Conservation (phyloP, 1,140 invertebrate genomes). For the Trichomalopsis sarcophagae region DNA sequence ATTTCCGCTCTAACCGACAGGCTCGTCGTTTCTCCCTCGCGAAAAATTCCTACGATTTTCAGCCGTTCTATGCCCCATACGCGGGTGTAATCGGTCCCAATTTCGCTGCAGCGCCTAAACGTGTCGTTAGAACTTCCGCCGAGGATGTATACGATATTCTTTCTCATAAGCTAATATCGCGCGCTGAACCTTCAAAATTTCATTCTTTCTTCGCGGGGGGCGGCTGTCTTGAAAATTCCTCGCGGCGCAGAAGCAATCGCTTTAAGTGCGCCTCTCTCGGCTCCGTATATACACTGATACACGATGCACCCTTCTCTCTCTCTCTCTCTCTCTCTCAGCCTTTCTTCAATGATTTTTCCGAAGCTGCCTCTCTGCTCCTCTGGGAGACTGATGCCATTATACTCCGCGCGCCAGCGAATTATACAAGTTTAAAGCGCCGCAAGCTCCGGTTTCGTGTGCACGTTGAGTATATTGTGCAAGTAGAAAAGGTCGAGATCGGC, state of each 20-base stretch:
- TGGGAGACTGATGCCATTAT: neutral
- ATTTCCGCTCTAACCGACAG: constrained; percentile 65
- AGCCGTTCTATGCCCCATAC: neutral
- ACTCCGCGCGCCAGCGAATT: neutral
- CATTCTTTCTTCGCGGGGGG: neutral
- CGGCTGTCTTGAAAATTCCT: constrained; percentile 29
- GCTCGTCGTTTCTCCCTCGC: neutral
- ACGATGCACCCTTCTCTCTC: neutral
- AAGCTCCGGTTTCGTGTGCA: neutral
- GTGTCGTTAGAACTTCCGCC: no score
- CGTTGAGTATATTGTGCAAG: neutral
- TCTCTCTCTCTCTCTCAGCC: neutral
- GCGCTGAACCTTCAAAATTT: constrained; percentile 33
- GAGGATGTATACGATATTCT: no score
- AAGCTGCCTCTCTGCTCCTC: neutral
- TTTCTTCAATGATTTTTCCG: neutral
- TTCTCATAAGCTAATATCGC: constrained; percentile 61
- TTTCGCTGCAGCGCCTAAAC: no score
- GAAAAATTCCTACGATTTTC: neutral
- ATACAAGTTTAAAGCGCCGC: neutral
- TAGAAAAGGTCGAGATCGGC: neutral
- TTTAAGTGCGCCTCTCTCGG: neutral
- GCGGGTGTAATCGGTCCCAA: no score
- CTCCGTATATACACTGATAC: neutral
- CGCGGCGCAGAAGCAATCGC: constrained; percentile 11